Evolutionary conservation across 2,113 vertebrate species (phyloP), one percentile per base, ranked within the genome.

Genomic region (Diglossa brunneiventris): DNA sequence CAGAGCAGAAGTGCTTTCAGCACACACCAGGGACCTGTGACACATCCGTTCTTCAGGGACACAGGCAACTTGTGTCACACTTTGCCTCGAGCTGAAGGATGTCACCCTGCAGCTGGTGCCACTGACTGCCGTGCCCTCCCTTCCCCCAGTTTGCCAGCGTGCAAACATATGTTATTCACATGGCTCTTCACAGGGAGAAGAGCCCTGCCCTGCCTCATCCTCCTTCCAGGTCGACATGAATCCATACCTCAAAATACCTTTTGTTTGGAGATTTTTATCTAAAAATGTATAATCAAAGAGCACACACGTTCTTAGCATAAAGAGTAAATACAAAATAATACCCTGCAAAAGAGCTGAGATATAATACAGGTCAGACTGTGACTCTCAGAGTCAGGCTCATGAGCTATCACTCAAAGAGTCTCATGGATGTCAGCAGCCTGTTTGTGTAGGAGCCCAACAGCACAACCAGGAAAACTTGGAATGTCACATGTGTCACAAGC

Each of bases 221-320:
- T 91, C 69, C 74, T 66, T 22, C 20, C 41, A 62, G 41, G 18
- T 13, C 9, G 3, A 33, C 20, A 13, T 1, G 18, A 52, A 27
- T 19, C 47, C 12, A 20, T 7, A 49, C 64, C 27, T 49, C 73
- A 18, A 52, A 59, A 64, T 6, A 73, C 7, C 19, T 68, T 78
- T n/a, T 58, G 18, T 26, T 49, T 52, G 8, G 30, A 61, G n/a
- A n/a, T 22, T 53, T 79, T 50, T 80, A 73, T n/a, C 35, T 56
- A 28, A 15, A 52, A 85, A 52, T 11, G 17, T 16, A 31, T 64
- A 44, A 86, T 83, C 22, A 73, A 83, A 67, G 26, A 76, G 19
- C 22, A 47, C 2, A 9, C 5, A 21, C 13, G 19, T n/a, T 83
- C 41, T 80, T 24, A 69, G 24, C 27, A 47, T 0, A 0, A 4